Percentiles rank a stretch among this genome's conserved stretches.
phyloP scores from a whole-genome alignment of 2,888 invertebrate species.

The Anthophora plumipes region DNA sequence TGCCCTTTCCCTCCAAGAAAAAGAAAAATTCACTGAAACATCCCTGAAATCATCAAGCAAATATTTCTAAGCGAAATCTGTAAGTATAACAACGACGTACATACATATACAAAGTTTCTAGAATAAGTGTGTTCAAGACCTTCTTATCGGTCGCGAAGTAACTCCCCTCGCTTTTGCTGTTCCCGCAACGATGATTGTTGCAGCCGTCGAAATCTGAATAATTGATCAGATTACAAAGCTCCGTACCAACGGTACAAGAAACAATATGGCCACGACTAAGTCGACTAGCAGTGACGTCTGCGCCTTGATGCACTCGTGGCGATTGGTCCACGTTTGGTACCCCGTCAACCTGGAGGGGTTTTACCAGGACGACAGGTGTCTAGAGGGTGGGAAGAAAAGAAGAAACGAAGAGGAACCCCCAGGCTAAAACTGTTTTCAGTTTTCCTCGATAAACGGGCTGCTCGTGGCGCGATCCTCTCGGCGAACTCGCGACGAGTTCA shows the following conservation, averaged over 20 bases:
- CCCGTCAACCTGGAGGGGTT: constrained; percentile 47
- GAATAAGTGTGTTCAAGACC: constrained; percentile 11
- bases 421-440: constrained; percentile 24
- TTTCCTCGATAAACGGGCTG: constrained; percentile 25
- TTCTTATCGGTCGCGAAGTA: background rate
- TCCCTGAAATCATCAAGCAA: background rate
- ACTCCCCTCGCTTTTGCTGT: background rate
- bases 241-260: constrained; percentile 55
- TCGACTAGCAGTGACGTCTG: constrained; percentile 55
- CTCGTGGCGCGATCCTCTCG: background rate
- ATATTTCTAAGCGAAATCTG: too few species aligned
- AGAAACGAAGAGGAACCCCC: constrained; percentile 10
- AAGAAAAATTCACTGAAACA: background rate
- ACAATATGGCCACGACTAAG: constrained; percentile 69
- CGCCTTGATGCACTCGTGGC: constrained; percentile 67
- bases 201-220: constrained; percentile 66
- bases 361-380: constrained; percentile 28
- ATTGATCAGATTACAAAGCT: constrained; percentile 69
- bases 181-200: background rate
- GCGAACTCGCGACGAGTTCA: constrained; percentile 33
- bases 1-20: too few species aligned
- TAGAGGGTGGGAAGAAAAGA: constrained; percentile 6
- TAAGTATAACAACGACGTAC: background rate
- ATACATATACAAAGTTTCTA: constrained; percentile 2
- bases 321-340: constrained; percentile 82